Evolutionary conservation across 2,113 vertebrate genomes (phyloP).

Genomic region (Rafetus swinhoei): DNA sequence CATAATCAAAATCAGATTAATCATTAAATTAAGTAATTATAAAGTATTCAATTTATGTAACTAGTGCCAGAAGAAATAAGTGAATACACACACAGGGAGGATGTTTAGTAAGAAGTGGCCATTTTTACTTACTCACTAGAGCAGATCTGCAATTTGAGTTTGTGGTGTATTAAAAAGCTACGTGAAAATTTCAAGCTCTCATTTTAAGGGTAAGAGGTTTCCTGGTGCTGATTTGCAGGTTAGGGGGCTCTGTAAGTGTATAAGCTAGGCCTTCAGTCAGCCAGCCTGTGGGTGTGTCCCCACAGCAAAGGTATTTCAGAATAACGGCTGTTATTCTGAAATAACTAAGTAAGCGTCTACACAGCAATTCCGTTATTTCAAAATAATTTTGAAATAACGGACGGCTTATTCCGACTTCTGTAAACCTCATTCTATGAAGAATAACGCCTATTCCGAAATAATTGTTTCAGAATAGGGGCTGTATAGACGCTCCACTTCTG

Average conservation of each 20-base stretch:
- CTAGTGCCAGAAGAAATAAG: not conserved
- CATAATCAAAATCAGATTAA: fast-evolving
- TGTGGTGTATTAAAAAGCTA: not conserved
- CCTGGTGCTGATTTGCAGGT: not conserved
- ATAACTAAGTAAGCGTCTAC: too few species aligned
- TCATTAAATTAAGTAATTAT: not conserved
- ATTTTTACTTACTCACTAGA: not conserved
- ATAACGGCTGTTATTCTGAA: too few species aligned
- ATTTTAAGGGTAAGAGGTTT: not conserved
- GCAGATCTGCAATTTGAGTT: not conserved
- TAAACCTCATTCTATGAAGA: too few species aligned
- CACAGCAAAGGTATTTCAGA: too few species aligned
- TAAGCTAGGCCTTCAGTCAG: not conserved
- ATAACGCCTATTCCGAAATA: too few species aligned
- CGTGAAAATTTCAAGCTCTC: not conserved
- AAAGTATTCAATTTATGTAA: not conserved
- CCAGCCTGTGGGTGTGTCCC: not conserved
- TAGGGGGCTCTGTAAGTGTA: not conserved
- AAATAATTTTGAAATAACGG: too few species aligned
- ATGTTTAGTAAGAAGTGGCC: not conserved
- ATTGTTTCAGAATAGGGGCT: too few species aligned
- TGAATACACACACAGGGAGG: not conserved
- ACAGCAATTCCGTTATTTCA: too few species aligned
- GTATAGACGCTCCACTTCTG: too few species aligned
- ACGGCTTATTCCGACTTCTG: too few species aligned